phyloP scores from a whole-genome alignment of 1,140 invertebrate species.

The Atta colombica region DNA sequence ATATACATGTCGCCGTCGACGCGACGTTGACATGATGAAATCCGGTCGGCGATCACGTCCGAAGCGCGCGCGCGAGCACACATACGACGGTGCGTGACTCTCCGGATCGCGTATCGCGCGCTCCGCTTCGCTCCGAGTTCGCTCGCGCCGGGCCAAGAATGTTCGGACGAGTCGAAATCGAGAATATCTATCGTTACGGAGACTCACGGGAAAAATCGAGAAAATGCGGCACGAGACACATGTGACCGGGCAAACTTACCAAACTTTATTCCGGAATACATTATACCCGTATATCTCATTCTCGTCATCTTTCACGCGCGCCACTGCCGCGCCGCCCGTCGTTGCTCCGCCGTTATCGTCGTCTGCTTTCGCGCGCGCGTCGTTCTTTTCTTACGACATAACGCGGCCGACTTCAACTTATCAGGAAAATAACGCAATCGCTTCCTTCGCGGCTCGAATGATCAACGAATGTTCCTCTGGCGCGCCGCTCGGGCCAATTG shows the following conservation, averaged over 20 bases:
- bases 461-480: not conserved
- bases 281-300: not conserved
- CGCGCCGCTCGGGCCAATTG: not conserved
- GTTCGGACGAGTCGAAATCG: not conserved
- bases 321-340: not conserved
- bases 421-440: not conserved
- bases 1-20: not conserved
- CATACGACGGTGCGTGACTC: too few relatives aligned
- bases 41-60: not conserved
- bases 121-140: not conserved
- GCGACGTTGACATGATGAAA: not conserved
- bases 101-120: not conserved
- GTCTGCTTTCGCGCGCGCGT: not conserved
- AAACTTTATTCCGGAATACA: not conserved
- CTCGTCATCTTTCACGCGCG: conserved; percentile 13
- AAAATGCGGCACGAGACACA: not conserved
- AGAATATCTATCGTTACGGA: not conserved
- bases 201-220: too few relatives aligned
- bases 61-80: too few relatives aligned
- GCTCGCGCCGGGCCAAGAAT: not conserved
- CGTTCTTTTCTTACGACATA: not conserved
- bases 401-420: not conserved
- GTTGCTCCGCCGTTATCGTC: not conserved
- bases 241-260: not conserved
- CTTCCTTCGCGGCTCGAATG: not conserved